A percentile compares a stretch with the other conserved stretches of the same genome.
Conservation (phyloP, 2,113 vertebrate genomes). For the Lagopus leucura region DNA sequence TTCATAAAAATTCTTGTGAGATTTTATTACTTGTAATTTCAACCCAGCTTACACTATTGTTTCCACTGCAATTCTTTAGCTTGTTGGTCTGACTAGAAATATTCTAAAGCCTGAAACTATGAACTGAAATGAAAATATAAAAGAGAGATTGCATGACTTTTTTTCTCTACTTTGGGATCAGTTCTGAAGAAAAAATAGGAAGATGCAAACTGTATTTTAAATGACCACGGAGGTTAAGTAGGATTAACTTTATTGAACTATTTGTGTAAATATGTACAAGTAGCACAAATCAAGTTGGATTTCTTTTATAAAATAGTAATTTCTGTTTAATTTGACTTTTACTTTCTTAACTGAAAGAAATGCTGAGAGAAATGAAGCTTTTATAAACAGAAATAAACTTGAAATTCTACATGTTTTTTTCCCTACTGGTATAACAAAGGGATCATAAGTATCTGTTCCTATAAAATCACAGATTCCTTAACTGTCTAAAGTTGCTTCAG, state of each 20-base stretch:
- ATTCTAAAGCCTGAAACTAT: not conserved
- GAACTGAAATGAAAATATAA: not conserved
- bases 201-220: not conserved
- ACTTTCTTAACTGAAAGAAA: not conserved
- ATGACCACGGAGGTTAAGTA: not conserved
- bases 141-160: not conserved
- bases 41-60: not conserved
- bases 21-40: not conserved
- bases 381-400: not conserved
- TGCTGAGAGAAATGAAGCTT: not conserved
- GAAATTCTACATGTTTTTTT: not conserved
- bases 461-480: conserved; percentile 33
- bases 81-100: not conserved
- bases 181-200: not conserved
- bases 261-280: not conserved
- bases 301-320: conserved; percentile 14
- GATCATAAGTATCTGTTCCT: not conserved
- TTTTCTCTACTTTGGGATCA: not conserved
- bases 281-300: not conserved
- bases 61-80: not conserved
- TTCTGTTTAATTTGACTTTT: not conserved
- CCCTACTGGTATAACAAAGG: not conserved
- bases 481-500: conserved; percentile 50
- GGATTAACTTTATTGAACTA: not conserved
- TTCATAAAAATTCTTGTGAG: not conserved